Evolutionary conservation across 2,797 vertebrate genomes (phyloP), one percentile per base, ranked within the genome.

Genomic region (Chloroceryle amazona): DNA sequence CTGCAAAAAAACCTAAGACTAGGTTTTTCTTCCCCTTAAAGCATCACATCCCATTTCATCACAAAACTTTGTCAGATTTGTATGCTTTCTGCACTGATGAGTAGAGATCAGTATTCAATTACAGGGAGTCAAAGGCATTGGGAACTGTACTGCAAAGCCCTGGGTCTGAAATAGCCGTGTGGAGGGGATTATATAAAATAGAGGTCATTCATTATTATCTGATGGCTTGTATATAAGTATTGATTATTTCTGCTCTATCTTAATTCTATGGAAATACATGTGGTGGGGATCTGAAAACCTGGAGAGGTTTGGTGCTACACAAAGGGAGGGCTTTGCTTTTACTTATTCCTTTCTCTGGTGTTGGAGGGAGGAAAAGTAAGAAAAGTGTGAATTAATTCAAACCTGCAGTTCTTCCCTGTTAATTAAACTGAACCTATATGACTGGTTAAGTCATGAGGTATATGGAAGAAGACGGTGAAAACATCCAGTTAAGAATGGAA

Each of bases 1-100:
- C 7, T 2, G 28, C 4, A 31, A 17, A 16, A 26, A 35, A 62
- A 10, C 1, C 3, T 46, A 29, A 17, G 25, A 51, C 4, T 1
- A 20, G 3, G 0, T 20, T 86, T 63, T 80, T 13, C 8, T 79
- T 66, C 6, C 14, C 66, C 10, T 58, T 39, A 28, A 33, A 84
- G 20, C 70, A 26, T 46, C n/a, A 17, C 4, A 11, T 18, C 11
- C 10, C 13, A 21, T 44, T 31, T 28, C 25, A n/a, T 31, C 7
- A 20, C 25, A 39, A 62, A 87, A 4, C 11, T 60, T 66, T 7
- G 60, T 55, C 8, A 58, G 37, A 22, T 58, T 26, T n/a, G 6
- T 67, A 76, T 71, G 65, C 5, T 66, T 49, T 70, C 19, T 44
- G 55, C 3, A 4, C 28, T 44, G 31, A 47, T 85, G 75, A 91